Conservation (phyloP, 2,113 vertebrate species). For the Cyanistes caeruleus region DNA sequence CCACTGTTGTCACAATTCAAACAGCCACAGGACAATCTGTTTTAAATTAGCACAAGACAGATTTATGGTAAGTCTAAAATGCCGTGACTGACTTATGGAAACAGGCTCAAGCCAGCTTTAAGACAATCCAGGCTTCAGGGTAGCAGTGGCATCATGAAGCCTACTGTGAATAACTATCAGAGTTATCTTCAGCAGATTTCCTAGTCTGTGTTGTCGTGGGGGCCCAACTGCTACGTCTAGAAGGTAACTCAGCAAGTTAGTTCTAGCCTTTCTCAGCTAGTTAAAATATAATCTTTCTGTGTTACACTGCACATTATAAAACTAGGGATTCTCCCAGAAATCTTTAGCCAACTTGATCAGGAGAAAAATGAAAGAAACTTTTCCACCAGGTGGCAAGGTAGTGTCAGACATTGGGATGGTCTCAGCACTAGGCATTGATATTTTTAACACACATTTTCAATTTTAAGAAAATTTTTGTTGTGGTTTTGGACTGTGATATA, state of each 20-base stretch:
- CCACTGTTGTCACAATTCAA: not conserved
- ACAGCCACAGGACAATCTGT: not conserved
- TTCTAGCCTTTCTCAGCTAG: not conserved
- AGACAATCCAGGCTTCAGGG: not conserved
- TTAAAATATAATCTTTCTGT: not conserved
- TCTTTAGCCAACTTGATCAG: not conserved
- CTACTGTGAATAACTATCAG: not conserved
- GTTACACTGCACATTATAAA: not conserved
- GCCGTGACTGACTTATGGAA: not conserved
- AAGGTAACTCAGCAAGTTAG: not conserved
- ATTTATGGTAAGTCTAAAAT: not conserved
- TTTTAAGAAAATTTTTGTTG: not conserved
- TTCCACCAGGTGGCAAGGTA: slow-evolving; percentile 18
- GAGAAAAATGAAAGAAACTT: not conserved
- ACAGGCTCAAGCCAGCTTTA: not conserved
- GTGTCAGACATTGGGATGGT: not conserved
- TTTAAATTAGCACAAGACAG: not conserved
- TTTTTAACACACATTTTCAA: not conserved
- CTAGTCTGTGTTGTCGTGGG: not conserved
- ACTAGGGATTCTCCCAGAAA: not conserved
- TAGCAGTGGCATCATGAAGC: not conserved
- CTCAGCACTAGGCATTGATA: not conserved
- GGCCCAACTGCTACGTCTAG: not conserved
- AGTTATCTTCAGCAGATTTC: not conserved
- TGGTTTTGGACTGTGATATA: not conserved